These are phyloP conservation scores for Lepidochrysops patricia DNA, from an alignment of 2,888 invertebrate genomes.

Conservation along the genomic window DNA sequence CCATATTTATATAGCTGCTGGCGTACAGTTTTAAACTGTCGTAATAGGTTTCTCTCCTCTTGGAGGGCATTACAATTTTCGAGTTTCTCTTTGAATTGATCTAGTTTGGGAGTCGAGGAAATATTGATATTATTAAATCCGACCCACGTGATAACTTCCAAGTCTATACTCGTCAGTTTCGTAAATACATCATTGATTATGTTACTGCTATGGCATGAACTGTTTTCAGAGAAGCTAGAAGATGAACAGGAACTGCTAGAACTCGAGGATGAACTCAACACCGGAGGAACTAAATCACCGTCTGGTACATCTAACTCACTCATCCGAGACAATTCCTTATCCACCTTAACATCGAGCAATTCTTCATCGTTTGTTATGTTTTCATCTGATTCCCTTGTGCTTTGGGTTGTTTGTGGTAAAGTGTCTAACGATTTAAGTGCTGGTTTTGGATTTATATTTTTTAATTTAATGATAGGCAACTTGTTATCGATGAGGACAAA, in stretches of 20 bases:
- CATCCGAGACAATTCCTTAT: background rate
- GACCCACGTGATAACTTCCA: slow-evolving; percentile 41
- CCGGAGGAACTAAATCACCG: background rate
- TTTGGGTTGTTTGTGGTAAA: background rate
- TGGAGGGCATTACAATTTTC: slow-evolving; percentile 17
- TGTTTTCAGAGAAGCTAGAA: background rate
- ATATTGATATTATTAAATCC: slow-evolving; percentile 31
- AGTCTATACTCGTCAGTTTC: slow-evolving; percentile 34
- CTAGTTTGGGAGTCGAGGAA: slow-evolving; percentile 25
- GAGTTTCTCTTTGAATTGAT: slow-evolving; percentile 6
- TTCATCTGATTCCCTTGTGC: background rate
- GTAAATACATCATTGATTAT: slow-evolving; percentile 30
- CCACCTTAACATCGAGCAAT: background rate
- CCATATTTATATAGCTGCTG: background rate
- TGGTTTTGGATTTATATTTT: slow-evolving; percentile 28
- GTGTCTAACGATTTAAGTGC: background rate
- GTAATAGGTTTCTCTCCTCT: slow-evolving; percentile 16
- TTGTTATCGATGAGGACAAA: slow-evolving; percentile 46
- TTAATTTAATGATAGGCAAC: slow-evolving; percentile 42
- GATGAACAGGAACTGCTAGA: slow-evolving; percentile 7
- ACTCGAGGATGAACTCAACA: slow-evolving; percentile 11
- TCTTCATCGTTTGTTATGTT: background rate
- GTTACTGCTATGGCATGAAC: background rate
- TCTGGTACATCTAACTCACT: background rate
- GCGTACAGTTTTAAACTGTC: background rate